phyloP scores from a whole-genome alignment of 2,113 vertebrate species.

The Poeciliopsis turrubarensis region DNA sequence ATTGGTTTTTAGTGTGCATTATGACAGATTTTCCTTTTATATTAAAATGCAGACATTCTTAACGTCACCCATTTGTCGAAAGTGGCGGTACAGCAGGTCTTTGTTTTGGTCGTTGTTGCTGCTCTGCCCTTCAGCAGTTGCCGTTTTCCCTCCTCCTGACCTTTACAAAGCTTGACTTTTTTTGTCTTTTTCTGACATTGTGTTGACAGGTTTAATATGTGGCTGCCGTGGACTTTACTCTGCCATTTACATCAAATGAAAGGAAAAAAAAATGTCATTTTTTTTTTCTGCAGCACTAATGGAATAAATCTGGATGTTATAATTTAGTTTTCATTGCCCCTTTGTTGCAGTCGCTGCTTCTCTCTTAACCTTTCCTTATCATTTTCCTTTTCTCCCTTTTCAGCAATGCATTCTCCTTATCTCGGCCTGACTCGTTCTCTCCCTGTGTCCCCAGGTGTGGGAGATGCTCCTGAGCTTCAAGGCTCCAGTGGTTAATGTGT shows the following conservation, averaged over 20 bases:
- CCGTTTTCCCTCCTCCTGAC: conserved; percentile 66
- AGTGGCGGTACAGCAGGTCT: conserved; percentile 29
- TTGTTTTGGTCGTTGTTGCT: conserved; percentile 37
- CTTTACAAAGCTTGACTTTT: conserved; percentile 65
- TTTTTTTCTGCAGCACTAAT: conserved; percentile 13
- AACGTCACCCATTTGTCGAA: conserved; percentile 46
- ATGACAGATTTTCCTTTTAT: not conserved
- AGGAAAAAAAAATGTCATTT: conserved; percentile 13
- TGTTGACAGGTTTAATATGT: conserved; percentile 59
- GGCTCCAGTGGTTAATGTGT: conserved; percentile 83
- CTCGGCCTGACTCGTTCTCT: not conserved
- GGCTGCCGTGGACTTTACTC: conserved; percentile 32
- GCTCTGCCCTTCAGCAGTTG: conserved; percentile 40
- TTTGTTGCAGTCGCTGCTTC: conserved; percentile 22
- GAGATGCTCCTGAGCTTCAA: conserved; percentile 79
- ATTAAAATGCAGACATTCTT: not conserved
- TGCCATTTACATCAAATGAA: conserved; percentile 65
- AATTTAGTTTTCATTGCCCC: conserved; percentile 22
- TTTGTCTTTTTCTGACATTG: conserved; percentile 32
- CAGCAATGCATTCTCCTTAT: conserved; percentile 20
- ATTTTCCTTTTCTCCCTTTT: not conserved
- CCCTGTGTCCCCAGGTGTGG: conserved; percentile 85
- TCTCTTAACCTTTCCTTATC: conserved; percentile 39
- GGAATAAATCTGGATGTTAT: conserved; percentile 36
- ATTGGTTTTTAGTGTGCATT: not conserved